These are phyloP conservation scores for Tethya wilhelma DNA, from an alignment of 37 sponge, comb jelly and placozoan species.

Conservation along the genomic window DNA sequence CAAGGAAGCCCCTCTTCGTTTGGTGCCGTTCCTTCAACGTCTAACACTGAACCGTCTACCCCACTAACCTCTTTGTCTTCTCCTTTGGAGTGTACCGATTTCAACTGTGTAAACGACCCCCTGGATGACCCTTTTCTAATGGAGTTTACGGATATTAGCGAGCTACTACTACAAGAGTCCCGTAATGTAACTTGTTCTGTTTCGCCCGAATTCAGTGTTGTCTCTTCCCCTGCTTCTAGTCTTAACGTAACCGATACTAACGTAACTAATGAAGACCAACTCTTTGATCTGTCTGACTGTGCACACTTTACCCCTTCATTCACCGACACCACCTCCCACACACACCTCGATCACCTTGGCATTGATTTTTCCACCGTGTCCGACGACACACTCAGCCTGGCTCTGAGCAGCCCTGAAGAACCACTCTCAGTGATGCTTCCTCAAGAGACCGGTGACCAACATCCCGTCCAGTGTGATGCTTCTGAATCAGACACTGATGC, in stretches of 20 bases:
- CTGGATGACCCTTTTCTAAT: conserved; percentile 35
- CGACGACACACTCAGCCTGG: neutral
- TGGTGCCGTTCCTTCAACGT: no score
- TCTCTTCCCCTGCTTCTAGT: neutral
- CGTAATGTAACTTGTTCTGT: no score
- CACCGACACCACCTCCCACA: neutral
- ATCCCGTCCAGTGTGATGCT: no score
- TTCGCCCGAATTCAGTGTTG: neutral
- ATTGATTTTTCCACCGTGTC: neutral
- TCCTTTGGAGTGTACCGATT: conserved; percentile 35
- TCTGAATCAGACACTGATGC: no score
- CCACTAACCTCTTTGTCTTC: conserved; percentile 1
- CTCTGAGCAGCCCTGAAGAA: neutral
- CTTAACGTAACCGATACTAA: neutral
- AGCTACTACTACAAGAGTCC: no score
- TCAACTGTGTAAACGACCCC: conserved; percentile 2
- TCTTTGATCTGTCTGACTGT: conserved; percentile 27
- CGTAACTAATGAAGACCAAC: neutral
- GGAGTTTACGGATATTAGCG: conserved; percentile 22
- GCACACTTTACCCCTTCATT: conserved; percentile 1
- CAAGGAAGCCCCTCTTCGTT: no score
- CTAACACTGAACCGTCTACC: no score
- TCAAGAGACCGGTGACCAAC: no score
- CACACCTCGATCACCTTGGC: neutral
- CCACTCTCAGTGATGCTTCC: neutral